Conservation (phyloP, 2,888 invertebrate genomes). For the Allophyes oxyacanthae region DNA sequence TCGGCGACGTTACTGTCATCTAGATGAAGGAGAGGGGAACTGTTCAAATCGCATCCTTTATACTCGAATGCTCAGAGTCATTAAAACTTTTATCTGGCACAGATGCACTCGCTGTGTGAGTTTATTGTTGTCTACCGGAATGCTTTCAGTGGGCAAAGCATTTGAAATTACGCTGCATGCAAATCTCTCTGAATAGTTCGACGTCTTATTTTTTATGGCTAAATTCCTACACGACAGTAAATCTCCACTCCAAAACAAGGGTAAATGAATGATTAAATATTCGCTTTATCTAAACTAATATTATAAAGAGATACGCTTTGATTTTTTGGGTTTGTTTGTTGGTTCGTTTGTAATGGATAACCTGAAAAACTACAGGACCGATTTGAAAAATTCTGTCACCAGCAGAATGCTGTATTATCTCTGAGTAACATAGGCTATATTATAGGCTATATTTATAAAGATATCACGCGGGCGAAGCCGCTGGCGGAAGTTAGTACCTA, state of each 20-base stretch:
- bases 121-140: constrained; percentile 73
- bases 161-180: constrained; percentile 69
- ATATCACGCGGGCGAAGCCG: too few relatives aligned
- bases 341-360: too few relatives aligned
- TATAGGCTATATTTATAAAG: too few relatives aligned
- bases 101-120: constrained; percentile 71
- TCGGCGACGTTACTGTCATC: constrained; percentile 64
- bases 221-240: constrained; percentile 11
- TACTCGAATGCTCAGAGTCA: constrained; percentile 71
- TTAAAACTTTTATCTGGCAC: constrained; percentile 80
- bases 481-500: too few relatives aligned
- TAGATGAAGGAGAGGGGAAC: constrained; percentile 63
- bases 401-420: too few relatives aligned
- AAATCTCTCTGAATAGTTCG: constrained; percentile 54
- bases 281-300: too few relatives aligned
- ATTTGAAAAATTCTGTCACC: too few relatives aligned
- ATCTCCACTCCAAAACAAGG: constrained; percentile 3
- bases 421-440: too few relatives aligned
- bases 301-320: too few relatives aligned
- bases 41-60: constrained; percentile 69
- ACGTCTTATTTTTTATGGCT: constrained; percentile 37
- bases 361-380: too few relatives aligned
- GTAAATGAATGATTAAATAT: constrained; percentile 3
- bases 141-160: constrained; percentile 69
- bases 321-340: too few relatives aligned